Evolutionary conservation across 2,888 invertebrate species (phyloP).

Genomic region (Rhagonycha lutea): DNA sequence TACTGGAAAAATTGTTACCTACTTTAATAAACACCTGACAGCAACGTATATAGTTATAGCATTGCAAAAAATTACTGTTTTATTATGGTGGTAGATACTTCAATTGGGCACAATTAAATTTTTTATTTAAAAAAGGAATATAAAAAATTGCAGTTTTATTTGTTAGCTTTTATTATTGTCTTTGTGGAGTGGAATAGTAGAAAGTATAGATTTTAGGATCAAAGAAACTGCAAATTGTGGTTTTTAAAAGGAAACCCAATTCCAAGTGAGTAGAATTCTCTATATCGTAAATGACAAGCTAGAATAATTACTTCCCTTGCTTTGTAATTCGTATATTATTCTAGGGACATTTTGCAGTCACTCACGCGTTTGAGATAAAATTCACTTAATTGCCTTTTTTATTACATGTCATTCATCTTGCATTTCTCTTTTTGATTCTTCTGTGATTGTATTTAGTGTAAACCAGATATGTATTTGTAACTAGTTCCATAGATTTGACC

Average conservation of each 20-base stretch:
- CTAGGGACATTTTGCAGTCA: slow-evolving; percentile 15
- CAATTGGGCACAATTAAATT: background rate
- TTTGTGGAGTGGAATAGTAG: background rate
- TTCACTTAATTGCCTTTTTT: slow-evolving; percentile 25
- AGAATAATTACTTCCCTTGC: slow-evolving; percentile 24
- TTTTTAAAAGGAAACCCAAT: slow-evolving; percentile 13
- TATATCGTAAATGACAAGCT: slow-evolving; percentile 19
- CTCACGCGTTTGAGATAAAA: slow-evolving; percentile 22
- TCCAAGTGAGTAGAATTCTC: slow-evolving; percentile 20
- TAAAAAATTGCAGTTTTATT: background rate
- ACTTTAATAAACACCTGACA: background rate
- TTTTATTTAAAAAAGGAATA: background rate
- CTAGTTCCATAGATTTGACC: background rate
- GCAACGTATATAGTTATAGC: background rate
- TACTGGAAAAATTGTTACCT: background rate
- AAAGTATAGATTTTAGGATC: background rate
- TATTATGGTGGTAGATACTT: background rate
- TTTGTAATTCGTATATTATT: slow-evolving; percentile 23
- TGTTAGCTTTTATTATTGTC: background rate
- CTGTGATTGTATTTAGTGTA: background rate
- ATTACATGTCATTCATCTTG: background rate
- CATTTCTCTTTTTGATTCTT: background rate
- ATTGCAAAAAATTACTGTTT: background rate
- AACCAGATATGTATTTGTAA: too few relatives aligned
- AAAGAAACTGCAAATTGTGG: slow-evolving; percentile 12